Base-by-base conservation (phyloP, 2,888 invertebrate species). In the Trissonchulus sp. region DNA sequence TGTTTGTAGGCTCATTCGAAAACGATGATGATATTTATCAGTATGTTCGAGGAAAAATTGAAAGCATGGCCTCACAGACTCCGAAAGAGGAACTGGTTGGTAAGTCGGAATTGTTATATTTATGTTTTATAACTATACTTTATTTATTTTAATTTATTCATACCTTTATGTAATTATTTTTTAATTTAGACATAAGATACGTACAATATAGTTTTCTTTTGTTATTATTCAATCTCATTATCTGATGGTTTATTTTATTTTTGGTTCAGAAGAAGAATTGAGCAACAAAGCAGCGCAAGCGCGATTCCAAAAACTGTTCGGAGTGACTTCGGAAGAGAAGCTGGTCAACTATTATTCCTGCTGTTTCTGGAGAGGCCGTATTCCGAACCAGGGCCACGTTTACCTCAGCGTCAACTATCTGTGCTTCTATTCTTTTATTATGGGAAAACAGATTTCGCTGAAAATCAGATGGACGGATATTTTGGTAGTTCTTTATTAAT, bases 361-460 rank as follows among this genome's bases (percentile, higher is more conserved):
- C 84, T 96, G 96, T 84, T 95, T 93, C 84, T 93, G 94, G 91
- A 62, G 72, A 1, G 91, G 93, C 48, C 91, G 91, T 84, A 88
- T 98, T 80, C 97, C 96, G 0, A 88, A 93, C n/a, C 97, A 97
- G 87, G 98, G 98, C 38, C 94, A 94, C 91, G 88, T 98, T 84
- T 99, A 97, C 84, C 89, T 98, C n/a, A 95, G 96, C 31, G 91
- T 98, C 48, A 94, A 95, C 85, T 93, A 94, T 85, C 89, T 97
- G 85, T 95, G 95, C 84, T 99, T 98, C 87, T 92, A 97, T 85
- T 93, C 97, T 0, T 94, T 93, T 84, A 91, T 98, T 83, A 89
- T 98, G 86, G 94, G 96, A 8, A 90, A 89, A 76, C 94, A 96
- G 85, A 93, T 93, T 1, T 92, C 92, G 82, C 88, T 95, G 71